Percentiles rank a stretch among this genome's conserved stretches.
These are phyloP conservation scores for Corythornis vintsioides DNA, from an alignment of 2,113 vertebrate species.

Conservation along the genomic window DNA sequence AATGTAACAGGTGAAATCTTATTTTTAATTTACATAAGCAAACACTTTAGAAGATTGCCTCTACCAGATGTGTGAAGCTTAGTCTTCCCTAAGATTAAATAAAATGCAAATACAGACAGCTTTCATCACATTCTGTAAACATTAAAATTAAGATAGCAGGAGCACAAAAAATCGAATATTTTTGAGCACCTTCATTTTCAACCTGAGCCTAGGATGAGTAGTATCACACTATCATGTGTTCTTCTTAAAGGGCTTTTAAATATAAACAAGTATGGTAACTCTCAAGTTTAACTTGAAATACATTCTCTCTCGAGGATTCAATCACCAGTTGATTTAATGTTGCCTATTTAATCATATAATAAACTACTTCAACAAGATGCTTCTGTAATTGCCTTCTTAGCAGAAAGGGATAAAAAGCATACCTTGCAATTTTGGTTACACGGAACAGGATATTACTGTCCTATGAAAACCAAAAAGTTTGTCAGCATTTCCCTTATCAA, in stretches of 20 bases:
- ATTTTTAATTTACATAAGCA: slow-evolving; percentile 64
- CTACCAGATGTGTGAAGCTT: slow-evolving; percentile 51
- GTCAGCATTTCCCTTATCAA: slow-evolving; percentile 68
- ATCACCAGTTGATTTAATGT: slow-evolving; percentile 72
- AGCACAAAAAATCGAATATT: slow-evolving; percentile 6
- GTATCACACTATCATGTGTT: background rate
- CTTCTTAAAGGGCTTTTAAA: slow-evolving; percentile 45
- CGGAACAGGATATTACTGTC: slow-evolving; percentile 59
- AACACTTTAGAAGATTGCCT: slow-evolving; percentile 58
- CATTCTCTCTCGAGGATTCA: slow-evolving; percentile 55
- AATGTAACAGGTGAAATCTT: slow-evolving; percentile 58
- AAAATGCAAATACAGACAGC: slow-evolving; percentile 47
- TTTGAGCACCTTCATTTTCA: slow-evolving; percentile 35
- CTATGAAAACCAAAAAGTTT: slow-evolving; percentile 43
- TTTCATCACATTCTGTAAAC: slow-evolving; percentile 63
- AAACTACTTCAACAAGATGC: slow-evolving; percentile 60
- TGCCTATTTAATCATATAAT: slow-evolving; percentile 72
- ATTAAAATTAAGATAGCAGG: slow-evolving; percentile 43
- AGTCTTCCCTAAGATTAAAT: slow-evolving; percentile 53
- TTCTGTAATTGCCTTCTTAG: slow-evolving; percentile 69
- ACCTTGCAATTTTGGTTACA: slow-evolving; percentile 66
- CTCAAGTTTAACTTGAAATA: slow-evolving; percentile 37
- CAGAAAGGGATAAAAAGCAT: slow-evolving; percentile 71
- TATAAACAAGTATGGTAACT: slow-evolving; percentile 22
- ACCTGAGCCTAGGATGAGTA: background rate